These are phyloP conservation scores for Hydraecia micacea DNA, from an alignment of 2,888 invertebrate genomes.

Conservation along the genomic window DNA sequence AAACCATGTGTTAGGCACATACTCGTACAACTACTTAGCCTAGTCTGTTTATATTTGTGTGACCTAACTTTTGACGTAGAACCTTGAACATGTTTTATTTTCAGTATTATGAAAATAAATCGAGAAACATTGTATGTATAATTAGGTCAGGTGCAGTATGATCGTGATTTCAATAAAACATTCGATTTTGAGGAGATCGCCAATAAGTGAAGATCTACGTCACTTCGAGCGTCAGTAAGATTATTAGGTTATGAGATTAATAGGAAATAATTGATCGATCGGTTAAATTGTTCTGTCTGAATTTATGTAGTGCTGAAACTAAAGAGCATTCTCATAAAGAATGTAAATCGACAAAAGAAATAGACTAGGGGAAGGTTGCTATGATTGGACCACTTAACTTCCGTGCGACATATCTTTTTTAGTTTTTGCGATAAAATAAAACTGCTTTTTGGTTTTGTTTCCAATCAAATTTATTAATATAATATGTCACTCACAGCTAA, in stretches of 20 bases:
- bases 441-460: too few species aligned
- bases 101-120: constrained; percentile 56
- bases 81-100: constrained; percentile 62
- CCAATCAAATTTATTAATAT: too few species aligned
- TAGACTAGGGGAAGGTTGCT: too few species aligned
- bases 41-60: constrained; percentile 50
- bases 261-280: not conserved
- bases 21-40: constrained; percentile 50
- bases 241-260: constrained; percentile 17
- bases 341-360: not conserved
- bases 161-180: constrained; percentile 27
- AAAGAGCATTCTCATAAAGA: not conserved
- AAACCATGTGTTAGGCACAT: constrained; percentile 47
- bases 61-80: constrained; percentile 61
- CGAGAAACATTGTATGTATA: constrained; percentile 55
- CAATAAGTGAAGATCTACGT: constrained; percentile 7
- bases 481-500: too few species aligned
- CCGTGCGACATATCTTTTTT: too few species aligned
- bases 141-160: constrained; percentile 58
- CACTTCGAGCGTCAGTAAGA: not conserved
- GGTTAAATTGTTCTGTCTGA: not conserved
- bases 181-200: constrained; percentile 27
- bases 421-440: too few species aligned
- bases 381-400: too few species aligned
- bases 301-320: not conserved